These are phyloP conservation scores for Artemia sp. DNA, from an alignment of 2,888 invertebrate species.

Conservation along the genomic window DNA sequence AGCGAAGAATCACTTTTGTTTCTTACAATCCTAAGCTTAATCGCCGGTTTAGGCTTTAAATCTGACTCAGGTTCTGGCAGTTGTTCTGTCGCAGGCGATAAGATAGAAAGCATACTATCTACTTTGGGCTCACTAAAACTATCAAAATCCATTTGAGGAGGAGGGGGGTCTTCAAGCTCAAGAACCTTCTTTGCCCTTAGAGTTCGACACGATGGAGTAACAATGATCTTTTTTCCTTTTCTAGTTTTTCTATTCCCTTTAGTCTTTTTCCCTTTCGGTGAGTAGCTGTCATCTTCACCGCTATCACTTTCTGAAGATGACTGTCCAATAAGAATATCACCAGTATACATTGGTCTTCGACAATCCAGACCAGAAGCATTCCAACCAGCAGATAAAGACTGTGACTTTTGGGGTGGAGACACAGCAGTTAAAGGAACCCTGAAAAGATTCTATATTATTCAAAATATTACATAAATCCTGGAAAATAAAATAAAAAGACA, in stretches of 20 bases:
- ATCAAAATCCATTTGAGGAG: conserved; percentile 17
- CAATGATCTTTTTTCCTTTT: conserved; percentile 6
- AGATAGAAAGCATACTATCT: not conserved
- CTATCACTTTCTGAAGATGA: not conserved
- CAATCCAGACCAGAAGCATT: too few relatives aligned
- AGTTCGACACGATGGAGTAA: not conserved
- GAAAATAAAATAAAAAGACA: too few relatives aligned
- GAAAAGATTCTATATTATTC: not conserved
- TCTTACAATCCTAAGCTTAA: not conserved
- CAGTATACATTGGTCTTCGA: conserved; percentile 3
- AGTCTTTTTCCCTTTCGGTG: conserved; percentile 9
- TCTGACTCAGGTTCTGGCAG: conserved; percentile 30
- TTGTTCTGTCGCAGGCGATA: conserved; percentile 28
- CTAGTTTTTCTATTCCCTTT: not conserved
- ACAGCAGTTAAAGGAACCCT: conserved; percentile 4
- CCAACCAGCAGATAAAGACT: not conserved
- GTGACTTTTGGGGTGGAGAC: not conserved
- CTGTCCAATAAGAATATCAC: not conserved
- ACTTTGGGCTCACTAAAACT: not conserved
- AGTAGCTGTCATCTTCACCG: conserved; percentile 1
- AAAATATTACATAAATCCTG: too few relatives aligned
- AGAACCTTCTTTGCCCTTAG: not conserved
- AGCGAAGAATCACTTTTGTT: not conserved
- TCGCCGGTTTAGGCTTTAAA: conserved; percentile 31
- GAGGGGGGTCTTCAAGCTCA: conserved; percentile 25